These are phyloP conservation scores for Hirudo medicinalis DNA, from an alignment of 1,140 invertebrate genomes.

Conservation along the genomic window DNA sequence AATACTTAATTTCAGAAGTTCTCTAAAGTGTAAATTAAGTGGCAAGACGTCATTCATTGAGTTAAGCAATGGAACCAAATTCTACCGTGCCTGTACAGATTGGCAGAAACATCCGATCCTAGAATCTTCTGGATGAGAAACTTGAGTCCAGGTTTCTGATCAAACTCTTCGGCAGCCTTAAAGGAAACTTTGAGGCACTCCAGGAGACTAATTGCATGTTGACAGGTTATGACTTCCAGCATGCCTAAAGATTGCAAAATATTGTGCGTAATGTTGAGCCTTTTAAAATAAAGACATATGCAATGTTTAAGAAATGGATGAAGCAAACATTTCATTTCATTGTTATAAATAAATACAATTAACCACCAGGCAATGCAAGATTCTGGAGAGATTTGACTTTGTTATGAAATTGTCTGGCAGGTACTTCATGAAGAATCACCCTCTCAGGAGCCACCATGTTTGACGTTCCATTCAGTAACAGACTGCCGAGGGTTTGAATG, in stretches of 20 bases:
- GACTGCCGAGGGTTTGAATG: conserved; percentile 70
- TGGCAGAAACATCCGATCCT: conserved; percentile 69
- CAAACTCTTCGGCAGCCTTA: conserved; percentile 65
- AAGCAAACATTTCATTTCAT: too few relatives aligned
- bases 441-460: conserved; percentile 37
- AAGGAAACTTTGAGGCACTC: conserved; percentile 67
- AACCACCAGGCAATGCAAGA: too few relatives aligned
- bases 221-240: conserved; percentile 38
- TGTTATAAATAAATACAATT: too few relatives aligned
- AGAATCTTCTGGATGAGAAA: conserved; percentile 84
- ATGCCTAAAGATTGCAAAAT: conserved; percentile 34
- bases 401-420: neutral
- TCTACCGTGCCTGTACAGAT: conserved; percentile 56
- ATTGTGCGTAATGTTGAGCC: too few relatives aligned
- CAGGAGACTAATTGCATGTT: conserved; percentile 55
- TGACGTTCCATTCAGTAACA: conserved; percentile 56
- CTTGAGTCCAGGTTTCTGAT: conserved; percentile 72
- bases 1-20: too few relatives aligned
- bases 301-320: too few relatives aligned
- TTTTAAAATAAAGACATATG: too few relatives aligned
- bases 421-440: conserved; percentile 40
- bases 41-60: neutral
- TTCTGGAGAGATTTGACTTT: too few relatives aligned
- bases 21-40: too few relatives aligned
- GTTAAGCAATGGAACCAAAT: neutral